Base-by-base conservation (phyloP, 2,797 vertebrate species). In the Synaphobranchus kaupii region DNA sequence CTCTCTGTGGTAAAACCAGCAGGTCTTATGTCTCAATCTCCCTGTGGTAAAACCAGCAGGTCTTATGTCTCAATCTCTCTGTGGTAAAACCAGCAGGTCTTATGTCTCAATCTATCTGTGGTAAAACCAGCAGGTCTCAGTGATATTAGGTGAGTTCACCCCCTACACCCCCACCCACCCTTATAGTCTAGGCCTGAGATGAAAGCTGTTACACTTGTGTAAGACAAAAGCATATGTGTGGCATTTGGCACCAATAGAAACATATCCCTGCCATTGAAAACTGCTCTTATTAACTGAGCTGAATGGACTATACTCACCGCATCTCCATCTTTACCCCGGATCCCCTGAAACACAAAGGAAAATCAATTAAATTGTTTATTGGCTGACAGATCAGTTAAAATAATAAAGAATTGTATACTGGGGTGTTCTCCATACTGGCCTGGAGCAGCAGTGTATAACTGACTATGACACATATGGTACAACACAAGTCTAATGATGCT, bases 281-380 rank as follows among this genome's bases (percentile, higher is more conserved):
- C 73, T 44, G 73, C 17, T 5, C 31, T 22, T 20, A 71, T 9
- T 71, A 71, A 9, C 44, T n/a, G 44, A 81, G 1, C 22, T 20
- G 17, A 25, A 15, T n/a, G 8, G 86, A 81, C 0, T 0, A 13
- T 44, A 96, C 96, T 96, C 93, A 98, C 93, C 0, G 87, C 73
- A 50, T 86, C 81, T 3, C 94, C 95, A 0, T 87, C 86, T 93
- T 95, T 95, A 85, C 96, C 97, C 93, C 93, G 93, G 85, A 85
- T 90, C 73, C 94, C 96, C 97, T 97, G 90, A 85, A 92, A 96
- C 78, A 93, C 86, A 91, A 91, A 15, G 83, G 39, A 68, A 28
- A 39, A 58, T 0, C 20, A 47, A 83, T 68, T 52, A 71, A 28
- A 54, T 25, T 6, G 44, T 48, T 56, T 4, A 15, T 17, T 78